Conservation (phyloP, 2,113 vertebrate species). For the Pongo pygmaeus region DNA sequence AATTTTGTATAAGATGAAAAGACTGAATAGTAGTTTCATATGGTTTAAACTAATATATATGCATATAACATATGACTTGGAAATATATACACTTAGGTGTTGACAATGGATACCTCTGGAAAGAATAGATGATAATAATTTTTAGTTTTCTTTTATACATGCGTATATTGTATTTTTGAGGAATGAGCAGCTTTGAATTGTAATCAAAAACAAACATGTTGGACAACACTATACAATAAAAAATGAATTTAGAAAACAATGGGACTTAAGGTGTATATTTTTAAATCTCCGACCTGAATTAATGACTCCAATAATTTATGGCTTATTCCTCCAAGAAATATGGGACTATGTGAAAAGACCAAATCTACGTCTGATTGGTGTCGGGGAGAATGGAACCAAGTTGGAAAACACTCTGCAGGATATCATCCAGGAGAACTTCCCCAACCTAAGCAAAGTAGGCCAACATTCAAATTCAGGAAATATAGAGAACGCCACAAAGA, state of each 20-base stretch:
- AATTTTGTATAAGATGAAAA: not conserved
- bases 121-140: not conserved
- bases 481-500: too few relatives aligned
- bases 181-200: not conserved
- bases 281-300: conserved; percentile 6
- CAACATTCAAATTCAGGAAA: too few relatives aligned
- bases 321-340: not conserved
- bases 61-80: not conserved
- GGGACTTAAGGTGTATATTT: not conserved
- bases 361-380: too few relatives aligned
- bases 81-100: not conserved
- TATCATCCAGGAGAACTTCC: too few relatives aligned
- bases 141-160: not conserved
- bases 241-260: not conserved
- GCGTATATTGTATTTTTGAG: not conserved
- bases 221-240: not conserved
- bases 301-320: not conserved
- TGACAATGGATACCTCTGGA: not conserved
- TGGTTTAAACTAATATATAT: not conserved
- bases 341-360: too few relatives aligned
- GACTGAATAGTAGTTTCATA: not conserved
- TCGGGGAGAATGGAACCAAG: too few relatives aligned
- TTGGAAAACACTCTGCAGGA: too few relatives aligned
- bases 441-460: too few relatives aligned
- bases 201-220: not conserved